Evolutionary conservation across 1,140 invertebrate species (phyloP).

Genomic region (Xylocopa sonorina): DNA sequence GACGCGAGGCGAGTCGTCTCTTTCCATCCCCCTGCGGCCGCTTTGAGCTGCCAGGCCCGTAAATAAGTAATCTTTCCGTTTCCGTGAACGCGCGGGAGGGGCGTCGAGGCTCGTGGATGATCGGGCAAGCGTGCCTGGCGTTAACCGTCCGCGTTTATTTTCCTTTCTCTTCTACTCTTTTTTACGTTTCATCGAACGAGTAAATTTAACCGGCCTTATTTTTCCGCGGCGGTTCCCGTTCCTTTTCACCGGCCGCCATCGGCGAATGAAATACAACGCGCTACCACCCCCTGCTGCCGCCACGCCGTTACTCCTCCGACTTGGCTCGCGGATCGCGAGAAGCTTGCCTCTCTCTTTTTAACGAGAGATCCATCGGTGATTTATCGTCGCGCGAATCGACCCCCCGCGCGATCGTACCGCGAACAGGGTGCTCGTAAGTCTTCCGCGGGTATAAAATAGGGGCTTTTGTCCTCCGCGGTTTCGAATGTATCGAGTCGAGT

Average conservation of each 20-base stretch:
- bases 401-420: too few relatives aligned
- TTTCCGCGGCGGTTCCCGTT: conserved; percentile 12
- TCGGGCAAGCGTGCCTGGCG: conserved; percentile 29
- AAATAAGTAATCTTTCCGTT: conserved; percentile 66
- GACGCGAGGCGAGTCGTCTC: background rate
- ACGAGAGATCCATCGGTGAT: background rate
- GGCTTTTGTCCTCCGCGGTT: background rate
- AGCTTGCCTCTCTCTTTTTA: background rate
- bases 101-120: conserved; percentile 50
- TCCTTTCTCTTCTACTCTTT: too few relatives aligned
- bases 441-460: background rate
- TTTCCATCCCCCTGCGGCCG: background rate
- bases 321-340: background rate
- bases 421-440: background rate
- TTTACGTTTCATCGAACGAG: conserved; percentile 35
- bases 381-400: background rate
- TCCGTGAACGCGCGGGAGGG: conserved; percentile 44
- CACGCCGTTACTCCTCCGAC: conserved; percentile 5
- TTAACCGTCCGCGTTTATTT: conserved; percentile 56
- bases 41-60: background rate
- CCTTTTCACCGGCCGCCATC: conserved; percentile 12
- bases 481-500: too few relatives aligned
- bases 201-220: conserved; percentile 58
- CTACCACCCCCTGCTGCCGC: background rate
- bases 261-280: conserved; percentile 43